These are phyloP conservation scores for Formica selysi DNA, from an alignment of 1,140 invertebrate genomes.

Conservation along the genomic window DNA sequence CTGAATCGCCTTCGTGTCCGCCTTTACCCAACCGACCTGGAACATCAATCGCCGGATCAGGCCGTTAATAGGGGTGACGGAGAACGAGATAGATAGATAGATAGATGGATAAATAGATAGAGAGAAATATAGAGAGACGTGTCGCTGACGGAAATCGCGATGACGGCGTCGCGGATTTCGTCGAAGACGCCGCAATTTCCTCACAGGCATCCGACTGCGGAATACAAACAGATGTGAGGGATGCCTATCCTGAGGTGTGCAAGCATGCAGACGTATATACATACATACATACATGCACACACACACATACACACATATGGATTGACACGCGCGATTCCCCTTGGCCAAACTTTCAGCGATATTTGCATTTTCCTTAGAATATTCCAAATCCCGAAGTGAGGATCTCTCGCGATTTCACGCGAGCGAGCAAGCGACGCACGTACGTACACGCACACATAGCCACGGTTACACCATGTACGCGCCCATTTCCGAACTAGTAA, in stretches of 20 bases:
- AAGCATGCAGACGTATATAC: constrained; percentile 8
- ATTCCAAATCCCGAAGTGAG: constrained; percentile 66
- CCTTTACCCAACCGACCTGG: constrained; percentile 96
- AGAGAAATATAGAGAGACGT: not conserved
- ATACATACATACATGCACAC: not conserved
- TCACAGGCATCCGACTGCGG: constrained; percentile 68
- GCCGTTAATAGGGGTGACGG: constrained; percentile 34
- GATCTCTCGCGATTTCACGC: constrained; percentile 39
- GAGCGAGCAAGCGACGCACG: not conserved
- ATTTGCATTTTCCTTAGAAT: constrained; percentile 79
- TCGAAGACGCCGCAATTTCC: constrained; percentile 69
- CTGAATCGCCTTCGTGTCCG: constrained; percentile 94
- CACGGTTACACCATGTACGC: not conserved
- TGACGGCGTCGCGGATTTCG: constrained; percentile 67
- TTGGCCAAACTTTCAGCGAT: constrained; percentile 73
- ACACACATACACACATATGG: not conserved
- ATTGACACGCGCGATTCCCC: constrained; percentile 68
- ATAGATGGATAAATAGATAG: not conserved
- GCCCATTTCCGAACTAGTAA: constrained; percentile 37
- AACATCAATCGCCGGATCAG: constrained; percentile 57
- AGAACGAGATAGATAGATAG: not conserved
- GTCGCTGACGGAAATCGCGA: constrained; percentile 48
- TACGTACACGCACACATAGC: not conserved
- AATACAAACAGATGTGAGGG: constrained; percentile 70
- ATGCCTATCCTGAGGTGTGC: constrained; percentile 39